These are phyloP conservation scores for Luperina nickerlii DNA, from an alignment of 2,888 invertebrate species.

Conservation along the genomic window DNA sequence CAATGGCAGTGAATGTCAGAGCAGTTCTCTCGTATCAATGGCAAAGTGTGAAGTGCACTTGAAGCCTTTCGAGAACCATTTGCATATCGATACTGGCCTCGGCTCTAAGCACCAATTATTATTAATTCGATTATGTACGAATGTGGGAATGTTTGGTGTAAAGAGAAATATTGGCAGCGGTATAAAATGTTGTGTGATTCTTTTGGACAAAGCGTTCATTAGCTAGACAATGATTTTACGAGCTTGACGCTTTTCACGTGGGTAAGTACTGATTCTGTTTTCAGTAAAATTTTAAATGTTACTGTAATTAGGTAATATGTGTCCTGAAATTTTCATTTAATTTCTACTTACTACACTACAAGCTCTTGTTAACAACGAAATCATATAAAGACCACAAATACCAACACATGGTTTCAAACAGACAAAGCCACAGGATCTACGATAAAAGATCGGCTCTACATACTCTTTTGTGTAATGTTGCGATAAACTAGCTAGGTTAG, in stretches of 20 bases:
- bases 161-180: constrained; percentile 11
- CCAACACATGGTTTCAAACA: not conserved
- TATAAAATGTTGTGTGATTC: not conserved
- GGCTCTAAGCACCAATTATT: constrained; percentile 59
- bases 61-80: constrained; percentile 79
- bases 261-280: not conserved
- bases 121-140: constrained; percentile 60
- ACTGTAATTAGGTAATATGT: not conserved
- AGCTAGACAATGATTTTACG: not conserved
- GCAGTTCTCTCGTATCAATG: constrained; percentile 72
- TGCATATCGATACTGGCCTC: constrained; percentile 86
- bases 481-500: constrained; percentile 14
- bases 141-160: constrained; percentile 62
- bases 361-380: not conserved
- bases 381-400: not conserved
- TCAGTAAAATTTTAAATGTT: not conserved
- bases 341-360: not conserved
- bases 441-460: not conserved
- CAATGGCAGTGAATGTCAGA: constrained; percentile 84
- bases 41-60: constrained; percentile 79
- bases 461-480: not conserved
- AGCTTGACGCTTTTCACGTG: not conserved
- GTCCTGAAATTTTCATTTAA: not conserved
- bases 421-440: not conserved
- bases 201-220: not conserved